Evolutionary conservation across 1,140 invertebrate genomes (phyloP), one percentile per base, ranked within the genome.

Genomic region (Brachionus angularis): DNA sequence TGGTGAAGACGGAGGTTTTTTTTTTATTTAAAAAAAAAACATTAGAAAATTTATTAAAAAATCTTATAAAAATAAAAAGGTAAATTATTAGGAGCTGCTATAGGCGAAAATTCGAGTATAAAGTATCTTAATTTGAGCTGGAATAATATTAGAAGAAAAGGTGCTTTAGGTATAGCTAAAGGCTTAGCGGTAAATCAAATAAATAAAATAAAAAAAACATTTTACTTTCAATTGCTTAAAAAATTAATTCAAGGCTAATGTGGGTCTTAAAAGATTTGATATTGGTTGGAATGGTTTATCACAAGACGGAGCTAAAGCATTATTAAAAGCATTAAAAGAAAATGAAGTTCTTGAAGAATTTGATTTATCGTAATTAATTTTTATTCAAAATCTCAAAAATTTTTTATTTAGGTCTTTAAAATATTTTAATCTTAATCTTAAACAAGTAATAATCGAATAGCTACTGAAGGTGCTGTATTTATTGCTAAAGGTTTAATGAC

Each of bases 201-300:
- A 29, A 2, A 36, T 18, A 18, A 21, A 29, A 18, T 12, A n/a
- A 8, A 18, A 29, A 47, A 3, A 2, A 62, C 16, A 21, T 47
- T n/a, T 46, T 29, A 50, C 21, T 25, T 27, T 47, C 5, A 42
- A 10, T 10, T 16, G n/a, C n/a, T n/a, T n/a, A n/a, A n/a, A n/a
- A n/a, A n/a, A n/a, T 58, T 25, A 16, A n/a, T 23, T 72, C 5
- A 18, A 64, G 53, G 44, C 21, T 18, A 47, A 64, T 67, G 39
- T 29, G 34, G 23, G 36, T 31, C 16, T 64, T 29, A 58, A 23
- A 75, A 77, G 74, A 50, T 73, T 82, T 18, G 77, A 81, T 62
- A 53, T 82, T 23, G 76, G 79, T 7, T 82, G 80, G 80, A 82
- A 82, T 75, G 80, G 80, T 5, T 78, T 82, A 75, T 79, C 79